Evolutionary conservation across 2,888 invertebrate species (phyloP).

Genomic region (Drosophila formosana): DNA sequence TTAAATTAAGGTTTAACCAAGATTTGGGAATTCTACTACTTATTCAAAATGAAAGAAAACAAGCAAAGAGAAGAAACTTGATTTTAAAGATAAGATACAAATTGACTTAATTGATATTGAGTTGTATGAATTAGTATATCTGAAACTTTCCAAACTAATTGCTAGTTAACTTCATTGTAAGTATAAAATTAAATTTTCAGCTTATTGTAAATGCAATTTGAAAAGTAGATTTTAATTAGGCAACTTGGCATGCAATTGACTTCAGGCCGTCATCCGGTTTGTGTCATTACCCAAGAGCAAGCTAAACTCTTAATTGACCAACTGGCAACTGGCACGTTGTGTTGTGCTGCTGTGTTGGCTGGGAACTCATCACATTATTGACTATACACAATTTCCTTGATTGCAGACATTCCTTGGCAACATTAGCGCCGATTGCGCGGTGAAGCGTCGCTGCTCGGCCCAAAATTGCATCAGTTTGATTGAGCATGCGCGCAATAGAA

Average conservation of each 20-base stretch:
- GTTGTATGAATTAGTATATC: too few relatives aligned
- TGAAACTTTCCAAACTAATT: not conserved
- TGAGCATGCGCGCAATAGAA: constrained; percentile 90
- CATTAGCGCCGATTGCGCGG: constrained; percentile 87
- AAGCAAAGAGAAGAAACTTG: too few relatives aligned
- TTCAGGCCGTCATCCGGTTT: not conserved
- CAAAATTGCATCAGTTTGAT: constrained; percentile 93
- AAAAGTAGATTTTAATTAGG: constrained; percentile 17
- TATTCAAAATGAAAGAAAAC: too few relatives aligned
- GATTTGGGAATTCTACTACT: too few relatives aligned
- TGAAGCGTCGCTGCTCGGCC: constrained; percentile 92
- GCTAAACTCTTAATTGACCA: constrained; percentile 28
- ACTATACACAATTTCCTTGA: constrained; percentile 38
- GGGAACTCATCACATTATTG: constrained; percentile 32
- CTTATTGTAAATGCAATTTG: not conserved
- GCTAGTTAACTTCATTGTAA: not conserved
- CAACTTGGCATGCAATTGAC: constrained; percentile 6
- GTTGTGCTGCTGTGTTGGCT: not conserved
- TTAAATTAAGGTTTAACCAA: too few relatives aligned
- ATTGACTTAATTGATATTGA: too few relatives aligned
- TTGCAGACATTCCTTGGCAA: constrained; percentile 85
- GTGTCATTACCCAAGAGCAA: constrained; percentile 3
- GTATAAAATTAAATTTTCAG: not conserved
- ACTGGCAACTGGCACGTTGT: constrained; percentile 14
- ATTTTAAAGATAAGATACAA: too few relatives aligned